Evolutionary conservation across 2,888 invertebrate species (phyloP).

Genomic region (Brachylomia viminalis): DNA sequence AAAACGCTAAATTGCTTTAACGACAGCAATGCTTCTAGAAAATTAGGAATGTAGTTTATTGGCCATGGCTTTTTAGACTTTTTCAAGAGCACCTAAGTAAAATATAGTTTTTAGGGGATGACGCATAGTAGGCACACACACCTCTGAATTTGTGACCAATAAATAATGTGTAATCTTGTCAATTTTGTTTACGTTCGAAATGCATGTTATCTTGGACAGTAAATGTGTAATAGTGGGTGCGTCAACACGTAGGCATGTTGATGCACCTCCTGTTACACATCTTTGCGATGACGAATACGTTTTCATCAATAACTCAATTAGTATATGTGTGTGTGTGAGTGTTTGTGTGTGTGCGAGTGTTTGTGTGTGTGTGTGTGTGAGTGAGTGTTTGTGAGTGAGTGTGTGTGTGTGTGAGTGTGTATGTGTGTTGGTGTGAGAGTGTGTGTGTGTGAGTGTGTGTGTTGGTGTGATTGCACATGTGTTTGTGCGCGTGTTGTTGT

Average conservation of each 20-base stretch:
- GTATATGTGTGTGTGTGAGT: too few relatives aligned
- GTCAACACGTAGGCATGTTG: slow-evolving; percentile 30
- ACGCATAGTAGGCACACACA: background rate
- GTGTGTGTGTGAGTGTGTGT: too few relatives aligned
- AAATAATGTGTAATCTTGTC: slow-evolving; percentile 19
- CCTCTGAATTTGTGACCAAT: slow-evolving; percentile 13
- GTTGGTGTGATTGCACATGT: too few relatives aligned
- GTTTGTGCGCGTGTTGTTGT: too few relatives aligned
- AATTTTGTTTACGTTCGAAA: slow-evolving; percentile 41
- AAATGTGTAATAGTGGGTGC: slow-evolving; percentile 29
- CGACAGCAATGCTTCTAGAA: too few relatives aligned
- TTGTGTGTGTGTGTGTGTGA: too few relatives aligned
- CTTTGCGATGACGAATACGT: slow-evolving; percentile 20
- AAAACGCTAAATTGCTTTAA: too few relatives aligned
- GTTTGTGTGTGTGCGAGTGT: too few relatives aligned
- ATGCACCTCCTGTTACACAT: slow-evolving; percentile 28
- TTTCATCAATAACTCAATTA: slow-evolving; percentile 20
- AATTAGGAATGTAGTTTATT: too few relatives aligned
- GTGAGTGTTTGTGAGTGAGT: too few relatives aligned
- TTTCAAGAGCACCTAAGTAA: background rate
- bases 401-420: too few relatives aligned
- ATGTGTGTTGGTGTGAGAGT: too few relatives aligned
- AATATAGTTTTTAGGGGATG: background rate
- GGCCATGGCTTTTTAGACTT: background rate
- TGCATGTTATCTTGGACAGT: slow-evolving; percentile 38